Conservation (phyloP, 2,888 invertebrate species). For the Trypoxylon attenuatum region DNA sequence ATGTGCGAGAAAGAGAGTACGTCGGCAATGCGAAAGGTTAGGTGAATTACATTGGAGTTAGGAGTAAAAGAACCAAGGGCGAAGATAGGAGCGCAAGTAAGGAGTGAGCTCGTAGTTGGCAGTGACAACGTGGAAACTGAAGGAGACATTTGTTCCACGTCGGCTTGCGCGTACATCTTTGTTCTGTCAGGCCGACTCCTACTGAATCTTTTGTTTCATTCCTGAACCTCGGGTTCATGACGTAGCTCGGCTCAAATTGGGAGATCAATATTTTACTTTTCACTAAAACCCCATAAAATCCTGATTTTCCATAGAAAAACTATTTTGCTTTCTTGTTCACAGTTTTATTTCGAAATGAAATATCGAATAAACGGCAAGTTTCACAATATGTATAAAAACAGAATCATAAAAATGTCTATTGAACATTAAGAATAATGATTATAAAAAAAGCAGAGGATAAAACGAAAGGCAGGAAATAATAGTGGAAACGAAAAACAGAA, state of each 20-base stretch:
- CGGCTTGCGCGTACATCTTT: not conserved
- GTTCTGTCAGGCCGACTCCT: too few species aligned
- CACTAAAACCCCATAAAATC: too few species aligned
- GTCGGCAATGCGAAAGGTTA: not conserved
- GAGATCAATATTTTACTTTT: too few species aligned
- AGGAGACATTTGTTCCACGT: not conserved
- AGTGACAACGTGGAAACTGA: not conserved
- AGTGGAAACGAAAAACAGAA: constrained; percentile 53
- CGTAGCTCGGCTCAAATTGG: too few species aligned
- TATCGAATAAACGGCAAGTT: too few species aligned
- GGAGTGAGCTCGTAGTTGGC: not conserved
- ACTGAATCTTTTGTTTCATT: too few species aligned
- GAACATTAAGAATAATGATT: not conserved
- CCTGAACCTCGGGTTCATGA: too few species aligned
- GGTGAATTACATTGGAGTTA: not conserved
- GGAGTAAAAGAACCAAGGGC: not conserved
- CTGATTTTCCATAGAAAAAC: too few species aligned
- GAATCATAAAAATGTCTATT: too few species aligned
- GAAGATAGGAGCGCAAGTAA: not conserved
- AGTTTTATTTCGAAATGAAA: too few species aligned
- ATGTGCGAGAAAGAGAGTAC: not conserved
- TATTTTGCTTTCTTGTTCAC: too few species aligned
- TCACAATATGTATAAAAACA: too few species aligned
- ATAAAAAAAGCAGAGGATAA: not conserved
- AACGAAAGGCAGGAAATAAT: constrained; percentile 35